Conservation (phyloP, 2,113 vertebrate genomes). For the Chloebia gouldiae region DNA sequence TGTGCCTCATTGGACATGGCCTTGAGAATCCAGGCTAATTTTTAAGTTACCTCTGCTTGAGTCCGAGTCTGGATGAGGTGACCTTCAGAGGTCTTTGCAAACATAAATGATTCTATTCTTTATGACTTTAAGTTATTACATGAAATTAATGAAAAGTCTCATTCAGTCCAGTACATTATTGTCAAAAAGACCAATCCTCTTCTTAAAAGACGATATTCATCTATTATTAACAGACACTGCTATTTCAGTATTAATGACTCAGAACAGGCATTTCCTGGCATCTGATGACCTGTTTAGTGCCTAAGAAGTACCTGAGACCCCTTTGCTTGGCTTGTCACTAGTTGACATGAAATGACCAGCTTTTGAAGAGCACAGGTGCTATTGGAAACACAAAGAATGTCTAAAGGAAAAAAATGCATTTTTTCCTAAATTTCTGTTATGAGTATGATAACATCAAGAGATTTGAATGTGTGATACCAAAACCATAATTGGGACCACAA, state of each 20-base stretch:
- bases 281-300: slow-evolving; percentile 23
- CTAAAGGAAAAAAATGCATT: not conserved
- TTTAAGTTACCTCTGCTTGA: not conserved
- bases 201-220: not conserved
- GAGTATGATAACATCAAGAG: not conserved
- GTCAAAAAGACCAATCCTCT: not conserved
- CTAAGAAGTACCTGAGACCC: not conserved
- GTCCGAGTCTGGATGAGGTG: not conserved
- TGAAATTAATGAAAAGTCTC: not conserved
- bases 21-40: not conserved
- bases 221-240: slow-evolving; percentile 35
- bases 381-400: not conserved
- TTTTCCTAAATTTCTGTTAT: slow-evolving; percentile 8
- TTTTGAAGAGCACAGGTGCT: not conserved
- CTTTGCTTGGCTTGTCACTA: not conserved
- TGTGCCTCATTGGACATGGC: not conserved
- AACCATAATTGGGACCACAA: not conserved
- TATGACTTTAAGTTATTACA: not conserved
- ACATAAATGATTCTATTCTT: not conserved
- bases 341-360: not conserved
- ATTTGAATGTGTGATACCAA: not conserved
- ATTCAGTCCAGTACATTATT: not conserved
- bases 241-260: slow-evolving; percentile 30
- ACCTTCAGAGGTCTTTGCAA: not conserved
- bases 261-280: not conserved